These are phyloP conservation scores for Zaprionus capensis DNA, from an alignment of 1,140 invertebrate species.

Conservation along the genomic window DNA sequence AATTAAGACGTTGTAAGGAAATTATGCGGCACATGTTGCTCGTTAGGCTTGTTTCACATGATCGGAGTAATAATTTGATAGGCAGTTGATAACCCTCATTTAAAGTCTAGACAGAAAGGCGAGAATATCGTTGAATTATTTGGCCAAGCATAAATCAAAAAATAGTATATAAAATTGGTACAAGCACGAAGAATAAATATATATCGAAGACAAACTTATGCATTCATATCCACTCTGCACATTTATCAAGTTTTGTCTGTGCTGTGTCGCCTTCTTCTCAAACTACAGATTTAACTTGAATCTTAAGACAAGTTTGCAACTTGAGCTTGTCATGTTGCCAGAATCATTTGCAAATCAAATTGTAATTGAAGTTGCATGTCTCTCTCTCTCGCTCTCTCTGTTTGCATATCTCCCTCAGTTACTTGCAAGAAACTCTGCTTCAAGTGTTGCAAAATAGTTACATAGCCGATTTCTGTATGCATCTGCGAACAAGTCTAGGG, in stretches of 20 bases:
- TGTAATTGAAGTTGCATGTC: constrained; percentile 69
- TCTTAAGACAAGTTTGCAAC: constrained; percentile 52
- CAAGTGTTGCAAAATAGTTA: constrained; percentile 49
- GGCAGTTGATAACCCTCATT: constrained; percentile 8
- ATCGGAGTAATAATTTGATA: constrained; percentile 6
- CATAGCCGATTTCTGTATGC: constrained; percentile 14
- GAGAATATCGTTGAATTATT: background rate
- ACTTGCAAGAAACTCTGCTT: background rate
- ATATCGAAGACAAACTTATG: background rate
- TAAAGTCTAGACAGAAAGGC: constrained; percentile 1
- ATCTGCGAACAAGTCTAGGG: too few species aligned
- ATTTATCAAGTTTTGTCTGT: constrained; percentile 19
- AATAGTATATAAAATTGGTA: background rate
- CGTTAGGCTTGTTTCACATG: constrained; percentile 10
- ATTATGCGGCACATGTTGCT: constrained; percentile 13
- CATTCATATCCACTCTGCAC: constrained; percentile 34
- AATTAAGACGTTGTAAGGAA: constrained; percentile 12
- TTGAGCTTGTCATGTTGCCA: constrained; percentile 66
- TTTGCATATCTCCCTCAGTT: background rate
- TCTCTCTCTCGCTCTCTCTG: background rate
- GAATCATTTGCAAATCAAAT: constrained; percentile 78
- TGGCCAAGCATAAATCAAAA: too few species aligned
- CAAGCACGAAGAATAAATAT: background rate
- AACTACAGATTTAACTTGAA: constrained; percentile 3
- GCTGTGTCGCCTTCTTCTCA: background rate